Evolutionary conservation across 2,113 vertebrate genomes (phyloP).

Genomic region (Myanophis thanlyinensis): DNA sequence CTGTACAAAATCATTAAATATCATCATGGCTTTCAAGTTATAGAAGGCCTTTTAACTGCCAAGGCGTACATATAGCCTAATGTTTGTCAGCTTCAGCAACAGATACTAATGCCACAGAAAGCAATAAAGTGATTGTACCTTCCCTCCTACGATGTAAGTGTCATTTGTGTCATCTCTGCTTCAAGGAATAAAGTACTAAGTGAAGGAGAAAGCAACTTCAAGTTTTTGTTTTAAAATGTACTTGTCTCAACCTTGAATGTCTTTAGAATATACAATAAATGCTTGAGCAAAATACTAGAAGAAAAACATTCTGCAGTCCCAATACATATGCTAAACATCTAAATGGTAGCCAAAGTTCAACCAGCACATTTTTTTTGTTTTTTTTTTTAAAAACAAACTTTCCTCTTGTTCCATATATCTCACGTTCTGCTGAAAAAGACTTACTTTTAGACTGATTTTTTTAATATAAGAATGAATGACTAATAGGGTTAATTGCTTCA

Average conservation of each 20-base stretch:
- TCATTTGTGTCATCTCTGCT: slow-evolving; percentile 29
- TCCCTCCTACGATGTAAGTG: slow-evolving; percentile 28
- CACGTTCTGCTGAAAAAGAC: neutral
- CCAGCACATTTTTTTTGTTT: neutral
- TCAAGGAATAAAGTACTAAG: slow-evolving; percentile 20
- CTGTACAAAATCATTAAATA: slow-evolving; percentile 19
- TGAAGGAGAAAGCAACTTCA: slow-evolving; percentile 27
- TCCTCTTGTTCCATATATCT: neutral
- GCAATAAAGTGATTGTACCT: neutral
- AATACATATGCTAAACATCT: slow-evolving; percentile 10
- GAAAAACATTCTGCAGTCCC: slow-evolving; percentile 6
- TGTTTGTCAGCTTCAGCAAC: slow-evolving; percentile 1
- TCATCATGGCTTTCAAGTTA: slow-evolving; percentile 11
- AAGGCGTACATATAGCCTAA: neutral
- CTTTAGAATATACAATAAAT: slow-evolving; percentile 21
- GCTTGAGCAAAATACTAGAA: neutral
- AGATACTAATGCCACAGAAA: slow-evolving; percentile 30
- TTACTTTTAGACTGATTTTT: neutral
- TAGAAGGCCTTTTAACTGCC: slow-evolving; percentile 18
- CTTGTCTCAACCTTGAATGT: neutral
- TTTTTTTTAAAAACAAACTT: slow-evolving; percentile 1
- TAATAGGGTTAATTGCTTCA: neutral
- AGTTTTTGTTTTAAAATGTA: slow-evolving; percentile 13
- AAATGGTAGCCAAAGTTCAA: slow-evolving; percentile 7
- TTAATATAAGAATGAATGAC: slow-evolving; percentile 30